Conservation (phyloP, 2,888 invertebrate genomes). For the Chorisops tibialis region DNA sequence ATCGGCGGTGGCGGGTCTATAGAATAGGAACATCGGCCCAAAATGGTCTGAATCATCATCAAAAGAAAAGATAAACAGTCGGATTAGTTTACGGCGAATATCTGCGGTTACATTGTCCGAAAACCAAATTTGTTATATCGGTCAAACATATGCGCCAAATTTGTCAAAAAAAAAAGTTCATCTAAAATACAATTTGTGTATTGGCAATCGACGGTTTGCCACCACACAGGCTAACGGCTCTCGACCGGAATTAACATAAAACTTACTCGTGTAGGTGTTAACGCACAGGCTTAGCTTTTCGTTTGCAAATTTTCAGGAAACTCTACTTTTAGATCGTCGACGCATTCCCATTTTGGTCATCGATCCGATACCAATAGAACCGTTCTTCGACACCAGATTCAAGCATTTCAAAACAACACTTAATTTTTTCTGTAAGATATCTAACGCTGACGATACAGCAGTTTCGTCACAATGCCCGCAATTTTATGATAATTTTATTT, state of each 20-base stretch:
- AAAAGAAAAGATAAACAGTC: background rate
- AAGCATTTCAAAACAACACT: too few relatives aligned
- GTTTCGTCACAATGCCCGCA: too few relatives aligned
- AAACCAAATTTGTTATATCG: slow-evolving; percentile 6
- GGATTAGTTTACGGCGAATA: background rate
- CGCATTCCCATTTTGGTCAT: too few relatives aligned
- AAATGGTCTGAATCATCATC: background rate
- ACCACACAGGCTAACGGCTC: background rate
- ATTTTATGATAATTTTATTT: too few relatives aligned
- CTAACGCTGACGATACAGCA: too few relatives aligned
- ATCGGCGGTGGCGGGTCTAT: background rate
- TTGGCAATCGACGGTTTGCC: background rate
- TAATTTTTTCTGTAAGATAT: too few relatives aligned
- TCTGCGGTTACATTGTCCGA: slow-evolving; percentile 4
- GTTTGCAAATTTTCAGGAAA: too few relatives aligned
- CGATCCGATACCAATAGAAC: too few relatives aligned
- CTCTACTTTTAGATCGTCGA: too few relatives aligned
- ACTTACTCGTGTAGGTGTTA: background rate
- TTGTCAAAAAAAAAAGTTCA: background rate
- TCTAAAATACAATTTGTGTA: background rate
- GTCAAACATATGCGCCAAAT: slow-evolving; percentile 9
- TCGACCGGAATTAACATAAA: background rate
- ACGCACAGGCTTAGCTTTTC: too few relatives aligned
- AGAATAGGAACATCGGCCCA: background rate
- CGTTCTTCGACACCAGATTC: too few relatives aligned